Percentiles rank a stretch among this genome's conserved stretches.
These are phyloP conservation scores for Girardinichthys multiradiatus DNA, from an alignment of 2,113 vertebrate genomes.

Conservation along the genomic window DNA sequence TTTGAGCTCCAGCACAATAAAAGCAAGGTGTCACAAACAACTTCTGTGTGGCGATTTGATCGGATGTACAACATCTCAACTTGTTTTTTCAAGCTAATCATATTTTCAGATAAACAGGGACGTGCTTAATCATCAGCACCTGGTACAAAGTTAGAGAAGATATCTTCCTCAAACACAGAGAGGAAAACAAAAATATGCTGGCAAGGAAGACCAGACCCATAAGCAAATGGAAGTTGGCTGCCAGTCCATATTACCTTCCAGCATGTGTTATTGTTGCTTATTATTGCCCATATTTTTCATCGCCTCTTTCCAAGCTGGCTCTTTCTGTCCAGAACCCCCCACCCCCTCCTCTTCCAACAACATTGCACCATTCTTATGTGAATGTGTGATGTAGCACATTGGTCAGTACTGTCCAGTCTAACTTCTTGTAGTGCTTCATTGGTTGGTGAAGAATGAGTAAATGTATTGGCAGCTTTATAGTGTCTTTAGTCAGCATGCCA, in stretches of 20 bases:
- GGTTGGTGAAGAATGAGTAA: constrained; percentile 26
- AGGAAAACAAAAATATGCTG: constrained; percentile 45
- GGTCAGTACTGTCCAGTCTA: constrained; percentile 41
- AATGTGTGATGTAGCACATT: constrained; percentile 33
- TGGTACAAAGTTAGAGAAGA: constrained; percentile 50
- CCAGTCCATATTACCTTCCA: constrained; percentile 54
- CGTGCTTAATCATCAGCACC: constrained; percentile 29
- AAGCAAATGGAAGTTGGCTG: constrained; percentile 57
- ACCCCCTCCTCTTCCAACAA: neutral
- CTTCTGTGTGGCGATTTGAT: neutral
- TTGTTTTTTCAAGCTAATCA: constrained; percentile 20
- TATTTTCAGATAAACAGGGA: constrained; percentile 36
- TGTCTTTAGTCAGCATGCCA: constrained; percentile 25
- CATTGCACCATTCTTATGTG: constrained; percentile 35
- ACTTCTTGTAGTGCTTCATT: neutral
- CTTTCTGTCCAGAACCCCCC: neutral
- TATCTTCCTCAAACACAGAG: constrained; percentile 44
- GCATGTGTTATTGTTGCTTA: constrained; percentile 67
- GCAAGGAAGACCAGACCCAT: constrained; percentile 43
- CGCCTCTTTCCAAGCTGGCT: constrained; percentile 39
- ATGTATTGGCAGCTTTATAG: constrained; percentile 18
- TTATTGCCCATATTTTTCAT: constrained; percentile 62
- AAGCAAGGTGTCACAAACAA: neutral
- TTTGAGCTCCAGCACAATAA: neutral
- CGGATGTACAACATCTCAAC: constrained; percentile 17